Conservation (phyloP, 30 jellyfish, hydroid and myxozoan genomes). For the Aurelia coerulea region DNA sequence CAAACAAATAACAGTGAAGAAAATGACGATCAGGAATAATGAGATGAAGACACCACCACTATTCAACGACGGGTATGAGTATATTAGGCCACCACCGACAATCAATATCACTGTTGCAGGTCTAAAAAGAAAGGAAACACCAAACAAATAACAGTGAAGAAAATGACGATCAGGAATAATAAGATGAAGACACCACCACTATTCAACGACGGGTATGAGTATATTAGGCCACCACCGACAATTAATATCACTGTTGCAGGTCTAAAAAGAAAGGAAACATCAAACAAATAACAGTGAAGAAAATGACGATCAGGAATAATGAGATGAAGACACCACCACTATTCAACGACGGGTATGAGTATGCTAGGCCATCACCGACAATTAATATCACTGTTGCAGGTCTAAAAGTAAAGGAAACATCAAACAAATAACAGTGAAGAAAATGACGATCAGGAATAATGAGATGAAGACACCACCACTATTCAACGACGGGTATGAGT, state of each 20-base stretch:
- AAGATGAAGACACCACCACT: conserved; percentile 51
- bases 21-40: conserved; percentile 42
- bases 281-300: conserved; percentile 77
- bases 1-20: conserved; percentile 77
- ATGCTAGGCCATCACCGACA: conserved; percentile 92
- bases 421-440: not conserved
- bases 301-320: conserved; percentile 42
- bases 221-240: conserved; percentile 92
- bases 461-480: no score
- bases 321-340: conserved; percentile 52
- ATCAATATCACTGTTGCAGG: conserved; percentile 81
- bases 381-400: conserved; percentile 93
- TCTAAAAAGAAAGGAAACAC: not conserved
- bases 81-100: conserved; percentile 92
- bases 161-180: conserved; percentile 42
- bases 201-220: conserved; percentile 77
- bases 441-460: no score
- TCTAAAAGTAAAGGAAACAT: conserved; percentile 30
- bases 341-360: conserved; percentile 77
- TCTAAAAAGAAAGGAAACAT: not conserved
- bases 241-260: conserved; percentile 81
- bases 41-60: conserved; percentile 52
- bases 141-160: conserved; percentile 77
- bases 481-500: no score
- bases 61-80: conserved; percentile 77